These are phyloP conservation scores for Cremastinae sp. DNA, from an alignment of 2,888 invertebrate genomes.

Conservation along the genomic window DNA sequence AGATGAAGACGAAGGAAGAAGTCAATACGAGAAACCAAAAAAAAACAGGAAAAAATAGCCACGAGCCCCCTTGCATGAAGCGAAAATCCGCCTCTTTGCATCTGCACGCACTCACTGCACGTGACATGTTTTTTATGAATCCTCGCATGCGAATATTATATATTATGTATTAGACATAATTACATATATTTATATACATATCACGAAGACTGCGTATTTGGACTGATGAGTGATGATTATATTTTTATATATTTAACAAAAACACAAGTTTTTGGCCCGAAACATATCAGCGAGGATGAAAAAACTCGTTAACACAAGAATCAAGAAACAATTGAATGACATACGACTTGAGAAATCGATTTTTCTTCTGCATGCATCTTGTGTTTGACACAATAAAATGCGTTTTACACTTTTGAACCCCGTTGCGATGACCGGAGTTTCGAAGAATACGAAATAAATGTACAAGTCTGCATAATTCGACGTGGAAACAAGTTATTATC, in stretches of 20 bases:
- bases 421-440: slow-evolving; percentile 56
- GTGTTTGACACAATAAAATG: slow-evolving; percentile 35
- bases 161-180: slow-evolving; percentile 59
- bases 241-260: slow-evolving; percentile 31
- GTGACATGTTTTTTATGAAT: slow-evolving; percentile 69
- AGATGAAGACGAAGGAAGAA: slow-evolving; percentile 56
- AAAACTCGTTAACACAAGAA: slow-evolving; percentile 53
- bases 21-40: slow-evolving; percentile 14
- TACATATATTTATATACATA: slow-evolving; percentile 59
- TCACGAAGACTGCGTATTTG: slow-evolving; percentile 61
- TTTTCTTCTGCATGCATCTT: slow-evolving; percentile 48
- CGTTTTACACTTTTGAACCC: slow-evolving; percentile 38
- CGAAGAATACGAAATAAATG: slow-evolving; percentile 24
- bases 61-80: slow-evolving; percentile 70
- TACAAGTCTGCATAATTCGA: not conserved
- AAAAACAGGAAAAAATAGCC: slow-evolving; percentile 58
- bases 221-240: slow-evolving; percentile 57
- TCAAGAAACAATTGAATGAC: slow-evolving; percentile 21
- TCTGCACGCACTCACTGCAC: slow-evolving; percentile 75
- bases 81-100: slow-evolving; percentile 69
- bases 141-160: slow-evolving; percentile 70
- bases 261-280: slow-evolving; percentile 6
- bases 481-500: slow-evolving; percentile 2
- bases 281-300: slow-evolving; percentile 23
- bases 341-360: slow-evolving; percentile 17